Evolutionary conservation across 2,888 invertebrate species (phyloP).

Genomic region (Synergus laeviventris): DNA sequence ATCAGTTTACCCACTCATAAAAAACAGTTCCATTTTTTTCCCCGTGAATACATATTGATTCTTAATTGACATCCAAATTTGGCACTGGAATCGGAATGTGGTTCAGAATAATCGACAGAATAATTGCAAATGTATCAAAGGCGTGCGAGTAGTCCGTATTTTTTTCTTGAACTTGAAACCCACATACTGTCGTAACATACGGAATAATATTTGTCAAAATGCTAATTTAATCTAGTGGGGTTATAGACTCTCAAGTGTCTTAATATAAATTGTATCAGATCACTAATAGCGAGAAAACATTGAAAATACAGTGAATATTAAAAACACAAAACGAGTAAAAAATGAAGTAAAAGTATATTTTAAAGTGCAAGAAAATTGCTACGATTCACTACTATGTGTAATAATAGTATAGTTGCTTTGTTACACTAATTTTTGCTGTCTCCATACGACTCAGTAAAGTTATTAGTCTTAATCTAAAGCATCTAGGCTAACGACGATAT

Average conservation of each 20-base stretch:
- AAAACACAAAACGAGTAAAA: conserved; percentile 4
- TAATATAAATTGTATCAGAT: neutral
- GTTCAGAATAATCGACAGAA: neutral
- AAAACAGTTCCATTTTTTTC: neutral
- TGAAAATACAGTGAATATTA: neutral
- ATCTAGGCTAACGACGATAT: conserved; percentile 6
- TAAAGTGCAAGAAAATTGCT: conserved; percentile 38
- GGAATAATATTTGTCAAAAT: neutral
- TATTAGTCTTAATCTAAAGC: conserved; percentile 25
- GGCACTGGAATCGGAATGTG: neutral
- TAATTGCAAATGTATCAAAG: neutral
- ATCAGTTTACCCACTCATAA: neutral
- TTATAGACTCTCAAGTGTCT: neutral
- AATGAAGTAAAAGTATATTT: neutral
- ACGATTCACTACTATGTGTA: conserved; percentile 12
- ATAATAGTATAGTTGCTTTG: conserved; percentile 27
- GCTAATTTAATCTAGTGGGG: neutral
- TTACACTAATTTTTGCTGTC: neutral
- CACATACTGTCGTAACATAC: neutral
- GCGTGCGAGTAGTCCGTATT: neutral
- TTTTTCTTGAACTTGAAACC: neutral
- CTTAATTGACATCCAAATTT: neutral
- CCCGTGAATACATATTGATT: neutral
- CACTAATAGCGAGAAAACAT: neutral
- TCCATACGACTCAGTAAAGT: neutral